Base-by-base conservation (phyloP, 2,888 invertebrate genomes). In the Willowsia nigromaculata region DNA sequence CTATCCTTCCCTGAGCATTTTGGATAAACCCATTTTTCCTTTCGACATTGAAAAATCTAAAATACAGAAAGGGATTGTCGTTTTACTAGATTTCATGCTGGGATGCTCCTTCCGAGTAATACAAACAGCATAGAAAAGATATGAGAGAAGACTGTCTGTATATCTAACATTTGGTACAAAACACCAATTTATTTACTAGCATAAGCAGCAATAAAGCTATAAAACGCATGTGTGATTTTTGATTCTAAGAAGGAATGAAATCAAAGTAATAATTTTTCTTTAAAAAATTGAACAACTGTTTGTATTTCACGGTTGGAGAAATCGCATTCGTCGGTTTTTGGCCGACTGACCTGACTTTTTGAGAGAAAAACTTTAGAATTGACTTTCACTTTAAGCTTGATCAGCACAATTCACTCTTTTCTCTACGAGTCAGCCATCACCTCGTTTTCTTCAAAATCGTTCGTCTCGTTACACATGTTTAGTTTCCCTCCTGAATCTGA, bases 341-440 rank as follows among this genome's bases (percentile, higher is more conserved):
- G 43, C 85, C 78, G 53, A 86, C 33, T 86, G 68, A 86, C 85
- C 85, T 86, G 68, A 33, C 78, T 53, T 56, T 76, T 56, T n/a
- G 3, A 18, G 18, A 13, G 47, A 56, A 37, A 11, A 37, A 15
- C 71, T 15, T n/a, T n/a, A n/a, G n/a, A n/a, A n/a, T n/a, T n/a
- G n/a, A n/a, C n/a, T n/a, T n/a, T n/a, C 37, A 27, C 43, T 84
- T 84, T 56, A 27, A 40, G 11, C 22, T 68, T 43, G 76, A 27
- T 74, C 74, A n/a, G 27, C 6, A 9, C 37, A 56, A 56, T 33
- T 56, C 59, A 80, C 30, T 56, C n/a, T 50, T 47, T 78, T 25
- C 9, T 6, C n/a, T 4, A 37, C 2, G 2, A 25, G 22, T 33
- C 68, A 22, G 50, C 40, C 50, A 50, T 50, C 15, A 27, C 71